Conservation (phyloP, 2,797 vertebrate genomes). For the Meriones psammophilus region DNA sequence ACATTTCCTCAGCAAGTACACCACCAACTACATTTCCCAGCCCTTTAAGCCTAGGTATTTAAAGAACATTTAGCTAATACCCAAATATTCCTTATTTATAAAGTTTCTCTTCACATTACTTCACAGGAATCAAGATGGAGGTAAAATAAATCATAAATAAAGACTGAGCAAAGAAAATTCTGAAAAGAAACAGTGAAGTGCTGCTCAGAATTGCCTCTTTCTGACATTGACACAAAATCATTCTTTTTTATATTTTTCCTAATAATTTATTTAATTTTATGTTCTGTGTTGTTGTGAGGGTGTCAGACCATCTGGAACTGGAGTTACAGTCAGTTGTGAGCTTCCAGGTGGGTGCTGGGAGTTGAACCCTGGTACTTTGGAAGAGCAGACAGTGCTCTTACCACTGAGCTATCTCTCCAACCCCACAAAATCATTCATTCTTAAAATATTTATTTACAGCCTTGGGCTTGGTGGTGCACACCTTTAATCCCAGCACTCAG, state of each 20-base stretch:
- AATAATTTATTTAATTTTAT: too few relatives aligned
- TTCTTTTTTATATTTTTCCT: too few relatives aligned
- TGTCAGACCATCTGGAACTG: too few relatives aligned
- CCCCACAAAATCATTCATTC: not conserved
- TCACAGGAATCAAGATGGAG: conserved; percentile 21
- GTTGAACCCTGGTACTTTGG: too few relatives aligned
- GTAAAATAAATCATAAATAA: not conserved
- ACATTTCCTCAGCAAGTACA: not conserved
- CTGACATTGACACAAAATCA: not conserved
- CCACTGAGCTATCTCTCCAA: too few relatives aligned
- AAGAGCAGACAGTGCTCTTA: too few relatives aligned
- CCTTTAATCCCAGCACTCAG: too few relatives aligned
- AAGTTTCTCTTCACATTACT: conserved; percentile 18
- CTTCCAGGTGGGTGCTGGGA: too few relatives aligned
- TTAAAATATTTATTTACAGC: not conserved
- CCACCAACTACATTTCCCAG: not conserved
- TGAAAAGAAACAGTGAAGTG: not conserved
- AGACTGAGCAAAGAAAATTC: not conserved
- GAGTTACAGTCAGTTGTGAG: too few relatives aligned
- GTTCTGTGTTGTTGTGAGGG: too few relatives aligned
- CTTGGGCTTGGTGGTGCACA: too few relatives aligned
- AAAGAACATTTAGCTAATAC: conserved; percentile 32
- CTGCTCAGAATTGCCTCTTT: conserved; percentile 2
- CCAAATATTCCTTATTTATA: conserved; percentile 1
- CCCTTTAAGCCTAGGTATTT: not conserved